phyloP scores from a whole-genome alignment of 2,888 invertebrate species.

The Lissocephala sabroskyi region DNA sequence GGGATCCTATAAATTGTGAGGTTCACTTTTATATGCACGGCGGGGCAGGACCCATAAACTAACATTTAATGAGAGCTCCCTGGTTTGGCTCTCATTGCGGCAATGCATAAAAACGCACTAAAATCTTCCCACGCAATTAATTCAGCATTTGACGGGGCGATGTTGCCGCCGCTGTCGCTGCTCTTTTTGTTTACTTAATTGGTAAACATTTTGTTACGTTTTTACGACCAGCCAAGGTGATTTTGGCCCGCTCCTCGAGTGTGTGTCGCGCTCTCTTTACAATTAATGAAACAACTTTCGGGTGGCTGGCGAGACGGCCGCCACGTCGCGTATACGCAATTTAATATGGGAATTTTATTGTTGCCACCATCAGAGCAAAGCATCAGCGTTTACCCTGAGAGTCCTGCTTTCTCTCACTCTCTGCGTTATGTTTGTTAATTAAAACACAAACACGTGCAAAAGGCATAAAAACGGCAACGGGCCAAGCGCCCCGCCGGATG shows the following conservation, averaged over 20 bases:
- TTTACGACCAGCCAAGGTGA: conserved; percentile 55
- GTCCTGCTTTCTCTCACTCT: not conserved
- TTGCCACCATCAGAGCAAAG: conserved; percentile 21
- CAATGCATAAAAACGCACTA: conserved; percentile 62
- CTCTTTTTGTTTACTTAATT: conserved; percentile 60
- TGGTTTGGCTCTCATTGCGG: conserved; percentile 25
- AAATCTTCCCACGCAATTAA: conserved; percentile 63
- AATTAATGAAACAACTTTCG: conserved; percentile 34
- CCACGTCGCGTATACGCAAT: conserved; percentile 24
- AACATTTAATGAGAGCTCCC: conserved; percentile 39
- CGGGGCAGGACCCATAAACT: conserved; percentile 26
- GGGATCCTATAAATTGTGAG: not conserved
- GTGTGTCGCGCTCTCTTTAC: conserved; percentile 5
- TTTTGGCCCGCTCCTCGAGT: conserved; percentile 27
- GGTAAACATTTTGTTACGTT: conserved; percentile 64
- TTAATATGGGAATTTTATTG: conserved; percentile 62
- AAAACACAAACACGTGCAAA: conserved; percentile 65
- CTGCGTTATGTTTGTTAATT: conserved; percentile 45
- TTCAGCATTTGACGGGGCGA: conserved; percentile 39
- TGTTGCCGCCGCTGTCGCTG: not conserved
- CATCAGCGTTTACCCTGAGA: conserved; percentile 4
- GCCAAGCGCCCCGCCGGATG: conserved; percentile 12
- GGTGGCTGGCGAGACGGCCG: not conserved
- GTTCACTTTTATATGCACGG: no score
- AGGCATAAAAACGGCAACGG: conserved; percentile 46